phyloP scores from a whole-genome alignment of 2,797 vertebrate species.

The Psittacula derbiana region DNA sequence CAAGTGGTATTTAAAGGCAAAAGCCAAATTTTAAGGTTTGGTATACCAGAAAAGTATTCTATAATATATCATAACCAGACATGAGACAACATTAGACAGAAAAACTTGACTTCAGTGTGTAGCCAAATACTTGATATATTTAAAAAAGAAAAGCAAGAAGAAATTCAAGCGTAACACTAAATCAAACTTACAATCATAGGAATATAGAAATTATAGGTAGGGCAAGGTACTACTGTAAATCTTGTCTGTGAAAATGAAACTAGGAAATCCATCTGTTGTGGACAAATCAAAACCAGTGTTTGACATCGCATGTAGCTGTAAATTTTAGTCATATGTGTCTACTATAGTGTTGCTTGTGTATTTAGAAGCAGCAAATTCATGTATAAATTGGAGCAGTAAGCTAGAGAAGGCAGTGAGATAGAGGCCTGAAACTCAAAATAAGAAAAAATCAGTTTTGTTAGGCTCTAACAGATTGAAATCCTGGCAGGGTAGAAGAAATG shows the following conservation, averaged over 20 bases:
- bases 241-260: neutral
- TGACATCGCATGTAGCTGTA: neutral
- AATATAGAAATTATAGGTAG: neutral
- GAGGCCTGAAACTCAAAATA: slow-evolving; percentile 53
- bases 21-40: neutral
- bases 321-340: slow-evolving; percentile 23
- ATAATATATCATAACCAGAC: neutral
- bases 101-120: neutral
- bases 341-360: neutral
- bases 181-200: neutral
- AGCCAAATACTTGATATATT: neutral
- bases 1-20: neutral
- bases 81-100: neutral
- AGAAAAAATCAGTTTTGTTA: slow-evolving; percentile 71
- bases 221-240: neutral
- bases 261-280: slow-evolving; percentile 5
- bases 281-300: slow-evolving; percentile 12
- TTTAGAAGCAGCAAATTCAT: slow-evolving; percentile 33
- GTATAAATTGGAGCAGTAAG: slow-evolving; percentile 44
- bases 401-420: slow-evolving; percentile 38
- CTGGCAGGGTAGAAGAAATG: slow-evolving; percentile 65
- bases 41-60: neutral
- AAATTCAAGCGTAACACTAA: neutral
- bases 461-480: slow-evolving; percentile 67
- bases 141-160: neutral